Evolutionary conservation across 2,888 invertebrate species (phyloP).

Genomic region (Melieria crassipennis): DNA sequence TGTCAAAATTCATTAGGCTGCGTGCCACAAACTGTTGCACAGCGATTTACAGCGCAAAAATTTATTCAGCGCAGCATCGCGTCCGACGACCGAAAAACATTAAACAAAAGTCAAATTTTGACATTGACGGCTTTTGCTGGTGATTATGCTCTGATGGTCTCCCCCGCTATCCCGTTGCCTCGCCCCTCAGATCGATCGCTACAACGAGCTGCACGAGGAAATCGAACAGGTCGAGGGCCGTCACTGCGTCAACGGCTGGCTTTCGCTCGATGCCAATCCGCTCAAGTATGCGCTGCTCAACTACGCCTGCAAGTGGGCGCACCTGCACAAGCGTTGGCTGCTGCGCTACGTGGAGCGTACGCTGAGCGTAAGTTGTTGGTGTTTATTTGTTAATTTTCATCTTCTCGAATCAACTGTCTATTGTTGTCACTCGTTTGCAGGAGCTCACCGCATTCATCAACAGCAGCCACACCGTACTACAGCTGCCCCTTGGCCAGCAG

Average conservation of each 20-base stretch:
- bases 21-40: neutral
- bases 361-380: constrained; percentile 61
- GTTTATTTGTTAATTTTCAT: neutral
- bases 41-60: neutral
- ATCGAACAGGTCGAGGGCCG: constrained; percentile 66
- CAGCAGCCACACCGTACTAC: constrained; percentile 78
- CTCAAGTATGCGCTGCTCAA: constrained; percentile 87
- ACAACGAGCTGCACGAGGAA: constrained; percentile 58
- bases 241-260: constrained; percentile 79
- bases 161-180: neutral
- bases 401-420: neutral
- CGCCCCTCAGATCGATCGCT: constrained; percentile 58
- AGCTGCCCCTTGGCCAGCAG: constrained; percentile 78
- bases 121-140: neutral
- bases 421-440: constrained; percentile 48
- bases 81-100: neutral
- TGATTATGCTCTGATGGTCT: too few relatives aligned
- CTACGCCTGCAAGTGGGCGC: constrained; percentile 88
- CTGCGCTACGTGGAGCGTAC: constrained; percentile 82
- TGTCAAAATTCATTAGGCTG: constrained; percentile 1
- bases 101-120: neutral
- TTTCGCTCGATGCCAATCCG: constrained; percentile 79
- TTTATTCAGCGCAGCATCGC: neutral
- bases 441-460: constrained; percentile 82
- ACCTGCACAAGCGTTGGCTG: constrained; percentile 86